Percentiles rank a stretch among this genome's conserved stretches.
These are phyloP conservation scores for Myopa tessellatipennis DNA, from an alignment of 2,888 invertebrate genomes.

Conservation along the genomic window DNA sequence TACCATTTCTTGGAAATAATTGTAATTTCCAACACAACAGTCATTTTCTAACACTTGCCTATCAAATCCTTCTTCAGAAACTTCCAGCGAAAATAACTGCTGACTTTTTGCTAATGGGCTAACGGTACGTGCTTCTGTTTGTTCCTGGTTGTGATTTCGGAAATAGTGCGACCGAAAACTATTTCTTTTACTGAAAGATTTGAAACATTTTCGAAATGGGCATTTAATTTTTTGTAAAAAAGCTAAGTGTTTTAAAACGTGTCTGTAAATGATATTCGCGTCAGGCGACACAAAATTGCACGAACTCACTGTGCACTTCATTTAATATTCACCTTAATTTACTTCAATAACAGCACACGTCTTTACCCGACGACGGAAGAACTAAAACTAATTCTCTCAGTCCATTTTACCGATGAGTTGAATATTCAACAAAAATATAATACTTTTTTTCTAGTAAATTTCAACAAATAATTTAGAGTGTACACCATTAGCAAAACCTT, in stretches of 20 bases:
- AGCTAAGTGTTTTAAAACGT: constrained; percentile 1
- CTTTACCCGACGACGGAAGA: background rate
- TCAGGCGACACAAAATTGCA: background rate
- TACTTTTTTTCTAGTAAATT: background rate
- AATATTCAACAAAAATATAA: constrained; percentile 13
- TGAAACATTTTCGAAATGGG: constrained; percentile 1
- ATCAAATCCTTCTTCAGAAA: background rate
- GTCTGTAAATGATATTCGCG: background rate
- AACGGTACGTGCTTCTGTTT: background rate
- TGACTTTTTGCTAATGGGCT: constrained; percentile 4
- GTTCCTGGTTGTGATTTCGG: background rate
- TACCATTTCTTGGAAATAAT: background rate
- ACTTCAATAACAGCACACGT: background rate
- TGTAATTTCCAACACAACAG: background rate
- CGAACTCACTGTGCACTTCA: background rate
- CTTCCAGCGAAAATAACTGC: constrained; percentile 3
- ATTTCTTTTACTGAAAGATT: background rate
- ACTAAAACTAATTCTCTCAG: background rate
- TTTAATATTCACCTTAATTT: background rate
- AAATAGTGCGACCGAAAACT: constrained; percentile 15
- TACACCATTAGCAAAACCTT: background rate
- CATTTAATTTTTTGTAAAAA: background rate
- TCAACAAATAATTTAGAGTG: constrained; percentile 13
- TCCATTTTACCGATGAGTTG: background rate
- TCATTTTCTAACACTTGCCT: background rate